Percentiles rank a stretch among this genome's conserved stretches.
Evolutionary conservation across 2,113 vertebrate genomes (phyloP).

Genomic region (Pluvialis apricaria): DNA sequence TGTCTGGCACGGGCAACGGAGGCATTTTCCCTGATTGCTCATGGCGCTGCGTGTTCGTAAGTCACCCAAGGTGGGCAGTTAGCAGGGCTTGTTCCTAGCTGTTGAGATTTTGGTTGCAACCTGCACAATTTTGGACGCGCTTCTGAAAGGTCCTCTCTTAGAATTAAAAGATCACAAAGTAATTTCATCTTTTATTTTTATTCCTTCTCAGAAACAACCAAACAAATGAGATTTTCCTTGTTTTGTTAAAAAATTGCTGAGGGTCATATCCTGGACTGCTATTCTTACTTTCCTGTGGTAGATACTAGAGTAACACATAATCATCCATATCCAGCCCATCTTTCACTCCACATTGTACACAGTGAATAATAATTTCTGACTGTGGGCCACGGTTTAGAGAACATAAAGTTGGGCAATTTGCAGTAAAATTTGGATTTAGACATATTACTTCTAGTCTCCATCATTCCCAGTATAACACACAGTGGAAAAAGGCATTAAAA

Average conservation of each 20-base stretch:
- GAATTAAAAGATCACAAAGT: background rate
- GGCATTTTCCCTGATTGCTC: background rate
- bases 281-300: background rate
- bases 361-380: constrained; percentile 37
- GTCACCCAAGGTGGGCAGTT: background rate
- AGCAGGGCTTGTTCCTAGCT: background rate
- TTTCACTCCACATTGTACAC: background rate
- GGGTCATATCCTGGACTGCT: background rate
- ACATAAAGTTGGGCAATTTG: constrained; percentile 50
- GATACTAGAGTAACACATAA: background rate
- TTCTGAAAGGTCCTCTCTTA: background rate
- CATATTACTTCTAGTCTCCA: constrained; percentile 21
- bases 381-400: constrained; percentile 35
- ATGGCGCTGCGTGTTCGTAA: background rate
- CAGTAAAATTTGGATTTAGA: constrained; percentile 61
- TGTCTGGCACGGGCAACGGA: background rate
- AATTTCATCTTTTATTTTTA: background rate
- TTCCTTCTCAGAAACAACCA: background rate
- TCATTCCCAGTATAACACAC: constrained; percentile 32
- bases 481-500: constrained; percentile 49
- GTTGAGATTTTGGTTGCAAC: background rate
- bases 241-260: background rate
- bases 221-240: background rate
- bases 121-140: background rate
- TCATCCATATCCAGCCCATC: background rate